Evolutionary conservation across 2,888 invertebrate genomes (phyloP), one percentile per base, ranked within the genome.

Genomic region (Acanthoscelides obtectus): DNA sequence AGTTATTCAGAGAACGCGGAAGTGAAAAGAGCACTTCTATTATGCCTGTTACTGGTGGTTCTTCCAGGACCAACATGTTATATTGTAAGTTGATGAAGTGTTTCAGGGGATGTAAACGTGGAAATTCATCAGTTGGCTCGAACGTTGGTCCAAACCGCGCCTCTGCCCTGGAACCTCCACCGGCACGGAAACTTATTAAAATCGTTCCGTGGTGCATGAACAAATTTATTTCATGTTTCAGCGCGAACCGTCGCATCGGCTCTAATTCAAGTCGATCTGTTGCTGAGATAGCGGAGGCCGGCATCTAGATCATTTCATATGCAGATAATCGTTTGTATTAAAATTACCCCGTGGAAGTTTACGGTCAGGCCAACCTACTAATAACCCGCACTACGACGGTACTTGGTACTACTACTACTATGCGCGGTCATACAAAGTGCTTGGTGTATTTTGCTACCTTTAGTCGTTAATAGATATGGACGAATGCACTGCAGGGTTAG

Each of bases 181-280:
- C 45, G 45, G 45, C 45, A 1, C 45, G 45, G 45, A 45, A 45
- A 45, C 77, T 75, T 73, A 78, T 79, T 79, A 79, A 76, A 79
- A 75, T 72, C 73, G 78, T 72, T 76, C 77, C 74, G 68, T 72
- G 73, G 74, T 76, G 76, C 79, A 78, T 79, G 77, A 79, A 79
- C 77, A 71, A 71, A 75, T 72, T 72, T 71, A 75, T 76, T 74
- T 71, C 72, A 74, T 73, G 74, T 74, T 75, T 73, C 72, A 45
- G 45, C 45, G 45, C 45, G 45, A 45, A 45, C 25, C 45, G 45
- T 45, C 45, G 45, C 45, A 75, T 74, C 72, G 72, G 70, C 76
- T 73, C 72, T 74, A 75, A 75, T 76, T 75, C 72, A 70, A 71
- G 71, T 67, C 64, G 72, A 72, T 70, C 70, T 70, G 66, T 70